phyloP scores from a whole-genome alignment of 1,140 invertebrate species.

The Steinernema khuongi region DNA sequence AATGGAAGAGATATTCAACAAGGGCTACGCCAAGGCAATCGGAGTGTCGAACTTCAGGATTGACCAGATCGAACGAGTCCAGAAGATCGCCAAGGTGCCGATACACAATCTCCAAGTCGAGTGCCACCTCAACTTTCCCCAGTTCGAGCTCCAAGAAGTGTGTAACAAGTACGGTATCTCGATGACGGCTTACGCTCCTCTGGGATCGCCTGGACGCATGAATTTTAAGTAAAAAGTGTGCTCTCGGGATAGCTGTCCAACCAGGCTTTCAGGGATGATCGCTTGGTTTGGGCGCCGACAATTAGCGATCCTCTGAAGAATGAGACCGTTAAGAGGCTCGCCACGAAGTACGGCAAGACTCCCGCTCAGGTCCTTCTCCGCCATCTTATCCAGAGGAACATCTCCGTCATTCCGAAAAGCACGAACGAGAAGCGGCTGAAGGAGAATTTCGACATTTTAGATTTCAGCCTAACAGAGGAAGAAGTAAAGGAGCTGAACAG shows the following conservation, averaged over 20 bases:
- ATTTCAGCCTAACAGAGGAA: slow-evolving; percentile 23
- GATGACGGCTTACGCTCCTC: slow-evolving; percentile 56
- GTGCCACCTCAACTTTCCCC: slow-evolving; percentile 53
- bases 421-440: slow-evolving; percentile 21
- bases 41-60: slow-evolving; percentile 59
- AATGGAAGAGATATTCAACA: slow-evolving; percentile 52
- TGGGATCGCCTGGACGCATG: slow-evolving; percentile 53
- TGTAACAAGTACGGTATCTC: slow-evolving; percentile 48
- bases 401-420: slow-evolving; percentile 60
- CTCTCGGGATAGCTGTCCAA: neutral
- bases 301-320: neutral
- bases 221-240: slow-evolving; percentile 4
- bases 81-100: slow-evolving; percentile 29
- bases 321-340: slow-evolving; percentile 62
- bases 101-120: slow-evolving; percentile 47
- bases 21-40: slow-evolving; percentile 52
- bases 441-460: slow-evolving; percentile 61
- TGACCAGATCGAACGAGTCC: slow-evolving; percentile 49
- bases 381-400: slow-evolving; percentile 56
- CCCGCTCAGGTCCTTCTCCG: slow-evolving; percentile 64
- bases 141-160: slow-evolving; percentile 47
- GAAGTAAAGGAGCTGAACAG: slow-evolving; percentile 32
- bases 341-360: slow-evolving; percentile 64
- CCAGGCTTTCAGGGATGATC: slow-evolving; percentile 63
- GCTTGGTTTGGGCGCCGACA: slow-evolving; percentile 9